Conservation (phyloP, 2,113 vertebrate species). For the Ginglymostoma cirratum region DNA sequence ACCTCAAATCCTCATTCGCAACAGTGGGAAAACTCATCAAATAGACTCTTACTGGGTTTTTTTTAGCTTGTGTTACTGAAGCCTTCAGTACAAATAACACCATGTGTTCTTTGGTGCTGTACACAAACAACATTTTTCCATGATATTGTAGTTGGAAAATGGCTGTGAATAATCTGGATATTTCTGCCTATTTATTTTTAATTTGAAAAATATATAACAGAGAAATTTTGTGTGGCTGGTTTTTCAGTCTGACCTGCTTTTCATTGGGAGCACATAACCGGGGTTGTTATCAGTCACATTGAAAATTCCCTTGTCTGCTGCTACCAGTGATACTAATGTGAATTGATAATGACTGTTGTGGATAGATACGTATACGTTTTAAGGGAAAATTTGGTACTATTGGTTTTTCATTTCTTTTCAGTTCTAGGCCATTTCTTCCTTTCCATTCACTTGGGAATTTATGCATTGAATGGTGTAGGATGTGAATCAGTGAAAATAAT, state of each 20-base stretch:
- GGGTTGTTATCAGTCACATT: background rate
- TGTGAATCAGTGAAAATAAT: constrained; percentile 26
- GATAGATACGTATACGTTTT: background rate
- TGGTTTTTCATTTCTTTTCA: constrained; percentile 22
- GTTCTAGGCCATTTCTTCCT: constrained; percentile 31
- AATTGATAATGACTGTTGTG: background rate
- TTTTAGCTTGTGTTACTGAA: too few species aligned
- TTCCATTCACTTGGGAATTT: constrained; percentile 32
- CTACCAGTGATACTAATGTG: background rate
- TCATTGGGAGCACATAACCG: background rate
- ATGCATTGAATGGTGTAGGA: constrained; percentile 32
- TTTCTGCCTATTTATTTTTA: background rate
- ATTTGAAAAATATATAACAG: background rate
- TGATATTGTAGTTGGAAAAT: background rate
- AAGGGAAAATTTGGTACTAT: background rate
- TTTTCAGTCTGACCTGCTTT: background rate
- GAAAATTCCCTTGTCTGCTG: background rate
- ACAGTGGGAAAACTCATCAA: too few species aligned
- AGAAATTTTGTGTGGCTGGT: background rate
- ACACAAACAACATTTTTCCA: background rate
- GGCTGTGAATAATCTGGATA: background rate
- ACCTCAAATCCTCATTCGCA: too few species aligned
- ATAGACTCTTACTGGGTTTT: too few species aligned
- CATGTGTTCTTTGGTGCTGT: too few species aligned
- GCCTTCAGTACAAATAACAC: too few species aligned